A percentile compares a stretch with the other conserved stretches of the same genome.
phyloP scores from a whole-genome alignment of 2,888 invertebrate genomes.

The Machimus rusticus region DNA sequence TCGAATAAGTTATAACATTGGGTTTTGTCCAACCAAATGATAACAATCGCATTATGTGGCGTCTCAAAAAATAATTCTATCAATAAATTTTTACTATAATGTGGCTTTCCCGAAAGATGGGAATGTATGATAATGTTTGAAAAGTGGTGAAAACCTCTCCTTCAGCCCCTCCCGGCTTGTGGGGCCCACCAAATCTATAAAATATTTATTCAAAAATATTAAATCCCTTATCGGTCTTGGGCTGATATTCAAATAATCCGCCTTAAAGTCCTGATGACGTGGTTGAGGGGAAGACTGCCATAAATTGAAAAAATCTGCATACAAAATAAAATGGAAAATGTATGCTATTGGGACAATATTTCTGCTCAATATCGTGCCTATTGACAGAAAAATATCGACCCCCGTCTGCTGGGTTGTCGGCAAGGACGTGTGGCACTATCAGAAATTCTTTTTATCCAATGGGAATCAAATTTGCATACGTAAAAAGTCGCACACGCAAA shows the following conservation, averaged over 20 bases:
- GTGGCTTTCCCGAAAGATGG: neutral
- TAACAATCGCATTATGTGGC: neutral
- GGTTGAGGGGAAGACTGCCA: slow-evolving; percentile 2
- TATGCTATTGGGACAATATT: slow-evolving; percentile 41
- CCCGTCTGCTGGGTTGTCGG: neutral
- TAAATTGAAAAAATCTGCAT: slow-evolving; percentile 23
- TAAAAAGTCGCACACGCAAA: slow-evolving; percentile 24
- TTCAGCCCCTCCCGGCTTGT: neutral
- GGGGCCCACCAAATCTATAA: neutral
- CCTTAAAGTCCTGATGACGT: slow-evolving; percentile 33
- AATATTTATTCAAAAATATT: slow-evolving; percentile 30
- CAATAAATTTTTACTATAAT: neutral
- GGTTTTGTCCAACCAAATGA: neutral
- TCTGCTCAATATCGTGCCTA: slow-evolving; percentile 39
- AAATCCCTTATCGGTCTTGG: slow-evolving; percentile 8
- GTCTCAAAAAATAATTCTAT: neutral
- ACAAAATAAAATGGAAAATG: slow-evolving; percentile 30
- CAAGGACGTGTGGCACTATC: slow-evolving; percentile 29
- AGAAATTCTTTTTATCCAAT: slow-evolving; percentile 37
- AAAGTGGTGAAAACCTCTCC: neutral
- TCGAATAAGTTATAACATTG: neutral
- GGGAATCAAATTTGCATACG: slow-evolving; percentile 37
- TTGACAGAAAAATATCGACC: slow-evolving; percentile 39
- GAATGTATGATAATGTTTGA: neutral
- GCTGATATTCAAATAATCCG: slow-evolving; percentile 32